These are phyloP conservation scores for Dermatophagoides farinae DNA, from an alignment of 1,140 invertebrate genomes.

Conservation along the genomic window DNA sequence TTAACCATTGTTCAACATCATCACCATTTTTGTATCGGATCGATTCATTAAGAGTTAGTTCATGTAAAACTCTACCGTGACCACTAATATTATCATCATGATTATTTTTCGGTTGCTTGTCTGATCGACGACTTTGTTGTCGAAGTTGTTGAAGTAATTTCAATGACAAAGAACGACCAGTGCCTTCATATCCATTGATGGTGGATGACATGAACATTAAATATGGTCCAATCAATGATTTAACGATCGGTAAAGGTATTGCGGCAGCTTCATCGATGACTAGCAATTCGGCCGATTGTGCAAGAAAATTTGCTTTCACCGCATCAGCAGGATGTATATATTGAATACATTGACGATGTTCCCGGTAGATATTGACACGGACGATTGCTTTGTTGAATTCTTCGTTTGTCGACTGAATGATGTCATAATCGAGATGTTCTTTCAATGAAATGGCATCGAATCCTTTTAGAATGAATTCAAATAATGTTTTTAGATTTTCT, in stretches of 20 bases:
- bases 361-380: slow-evolving; percentile 63
- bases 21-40: slow-evolving; percentile 81
- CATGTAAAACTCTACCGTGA: slow-evolving; percentile 28
- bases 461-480: slow-evolving; percentile 92
- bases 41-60: slow-evolving; percentile 61
- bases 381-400: slow-evolving; percentile 93
- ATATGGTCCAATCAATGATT: slow-evolving; percentile 72
- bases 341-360: slow-evolving; percentile 92
- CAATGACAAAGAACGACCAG: slow-evolving; percentile 78
- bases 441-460: slow-evolving; percentile 66
- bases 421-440: slow-evolving; percentile 87
- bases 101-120: neutral
- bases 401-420: slow-evolving; percentile 84
- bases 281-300: slow-evolving; percentile 52
- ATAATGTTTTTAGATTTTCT: slow-evolving; percentile 92
- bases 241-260: slow-evolving; percentile 83
- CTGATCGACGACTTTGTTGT: slow-evolving; percentile 28
- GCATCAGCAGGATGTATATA: slow-evolving; percentile 84
- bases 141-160: slow-evolving; percentile 81
- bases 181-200: slow-evolving; percentile 96
- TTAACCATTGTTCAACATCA: slow-evolving; percentile 74
- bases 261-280: slow-evolving; percentile 98
- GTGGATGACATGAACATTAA: slow-evolving; percentile 90
- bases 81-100: slow-evolving; percentile 5
- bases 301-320: slow-evolving; percentile 39